Base-by-base conservation (phyloP, 2,888 invertebrate genomes). In the Leucophora obtusa region DNA sequence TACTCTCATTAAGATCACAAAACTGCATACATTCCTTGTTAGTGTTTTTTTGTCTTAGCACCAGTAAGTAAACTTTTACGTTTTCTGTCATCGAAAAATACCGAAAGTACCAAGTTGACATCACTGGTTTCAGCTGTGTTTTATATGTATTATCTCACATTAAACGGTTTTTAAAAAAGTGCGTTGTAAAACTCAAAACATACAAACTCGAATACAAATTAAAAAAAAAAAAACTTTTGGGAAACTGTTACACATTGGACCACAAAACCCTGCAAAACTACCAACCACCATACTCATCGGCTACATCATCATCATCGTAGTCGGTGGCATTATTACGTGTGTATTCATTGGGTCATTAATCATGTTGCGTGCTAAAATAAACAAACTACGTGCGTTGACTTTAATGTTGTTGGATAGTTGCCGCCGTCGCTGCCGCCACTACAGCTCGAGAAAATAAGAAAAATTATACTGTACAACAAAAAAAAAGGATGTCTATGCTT, bases 331-430 rank as follows among this genome's bases (percentile, higher is more conserved):
- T 33, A 60, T 38, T 66, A 62, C 51, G 56, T 47, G 63, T 63
- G 65, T 65, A 73, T 81, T 70, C 77, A 86, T 81, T 82, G 85
- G 87, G 70, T 87, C 87, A 88, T 87, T 87, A 88, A 87, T 87
- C 87, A 87, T 87, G 86, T 85, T 82, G 83, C 80, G 68, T 73
- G 82, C 74, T 74, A 82, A 81, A 83, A 78, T 80, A 82, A 77
- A 80, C 65, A 76, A 79, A 82, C 78, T 79, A 82, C 80, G 82
- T 77, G 82, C 80, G 28, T 72, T 81, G 77, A 81, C 73, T 81
- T 77, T 51, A 70, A 81, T 72, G 18, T 51, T 58, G 33, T 58
- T 43, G 21, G 28, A 24, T 28, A 7, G 17, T 62, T 15, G 28
- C 24, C 24, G 24, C 24, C 24, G 24, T 5, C 28, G 28, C 7